Conservation (phyloP, 1,140 invertebrate species). For the Protaetia brevitarsis region DNA sequence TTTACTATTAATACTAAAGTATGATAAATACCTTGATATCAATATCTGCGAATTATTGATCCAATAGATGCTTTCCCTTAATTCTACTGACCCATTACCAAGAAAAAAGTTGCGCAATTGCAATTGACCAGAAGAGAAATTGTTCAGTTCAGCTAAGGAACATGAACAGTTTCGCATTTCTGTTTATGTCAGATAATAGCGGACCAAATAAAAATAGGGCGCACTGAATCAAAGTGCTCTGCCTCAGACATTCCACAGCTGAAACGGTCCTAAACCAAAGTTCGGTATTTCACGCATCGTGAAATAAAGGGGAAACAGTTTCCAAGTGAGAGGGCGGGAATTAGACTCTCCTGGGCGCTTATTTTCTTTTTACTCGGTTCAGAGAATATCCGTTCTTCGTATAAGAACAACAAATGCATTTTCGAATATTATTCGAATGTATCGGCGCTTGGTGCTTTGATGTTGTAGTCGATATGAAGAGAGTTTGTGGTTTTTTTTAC, state of each 20-base stretch:
- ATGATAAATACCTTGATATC: no score
- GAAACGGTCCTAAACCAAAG: conserved; percentile 37
- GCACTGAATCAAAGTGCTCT: conserved; percentile 34
- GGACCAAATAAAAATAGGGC: conserved; percentile 29
- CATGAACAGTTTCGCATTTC: conserved; percentile 25
- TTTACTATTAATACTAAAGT: no score
- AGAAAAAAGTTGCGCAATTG: not conserved
- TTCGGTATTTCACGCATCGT: conserved; percentile 39
- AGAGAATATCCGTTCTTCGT: not conserved
- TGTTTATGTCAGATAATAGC: conserved; percentile 40
- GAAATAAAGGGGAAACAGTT: conserved; percentile 38
- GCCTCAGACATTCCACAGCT: conserved; percentile 32
- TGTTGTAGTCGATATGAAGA: not conserved
- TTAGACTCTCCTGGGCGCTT: conserved; percentile 29
- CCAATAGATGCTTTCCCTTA: no score
- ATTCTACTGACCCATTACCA: no score
- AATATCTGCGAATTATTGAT: no score
- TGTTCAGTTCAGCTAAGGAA: not conserved
- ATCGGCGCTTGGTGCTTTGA: not conserved
- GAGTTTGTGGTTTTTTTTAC: not conserved
- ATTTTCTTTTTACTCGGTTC: conserved; percentile 23
- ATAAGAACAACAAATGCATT: not conserved
- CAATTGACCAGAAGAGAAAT: not conserved
- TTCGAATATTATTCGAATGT: not conserved
- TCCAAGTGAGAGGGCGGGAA: conserved; percentile 35